Evolutionary conservation across 2,888 invertebrate species (phyloP), one percentile per base, ranked within the genome.

Genomic region (Stictocephala bisonia): DNA sequence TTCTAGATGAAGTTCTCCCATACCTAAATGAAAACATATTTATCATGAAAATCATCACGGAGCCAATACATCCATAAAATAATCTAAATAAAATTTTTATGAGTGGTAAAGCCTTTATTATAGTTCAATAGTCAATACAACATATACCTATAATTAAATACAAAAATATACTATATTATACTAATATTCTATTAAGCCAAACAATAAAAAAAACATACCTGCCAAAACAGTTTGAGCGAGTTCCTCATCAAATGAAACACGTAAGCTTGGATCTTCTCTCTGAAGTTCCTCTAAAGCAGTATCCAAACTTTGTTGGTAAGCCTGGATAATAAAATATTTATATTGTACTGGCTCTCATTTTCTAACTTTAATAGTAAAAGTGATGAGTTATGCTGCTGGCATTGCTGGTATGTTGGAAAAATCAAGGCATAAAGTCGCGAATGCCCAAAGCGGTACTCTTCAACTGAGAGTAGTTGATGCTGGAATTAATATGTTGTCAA

Each of bases 1-100:
- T 78, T 99, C 98, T 75, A 99, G 86, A 83, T 99, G 99, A 0
- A 99, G 87, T 84, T 99, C 98, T 0, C 99, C 99, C 99, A 99
- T 99, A 13, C 98, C 96, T 89, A 81, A 72, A 78, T 83, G 75
- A 72, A 69, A 74, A 73, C n/a, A n/a, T n/a, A n/a, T n/a, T n/a
- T n/a, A 69, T 35, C 66, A 53, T 48, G 40, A 44, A n/a, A 24
- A 71, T 50, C 15, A 18, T 9, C 58, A 48, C 74, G 64, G n/a
- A n/a, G n/a, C n/a, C n/a, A n/a, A n/a, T n/a, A n/a, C n/a, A n/a
- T n/a, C n/a, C n/a, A n/a, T n/a, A 44, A 68, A 66, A 71, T 6
- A 35, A 69, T 50, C 11, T 40, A 22, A 27, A 60, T 18, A 35
- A 7, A 7, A 4, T 2, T 24, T 60, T 4, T n/a, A 7, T 18